Conservation (phyloP, 1,140 invertebrate species). For the Leptinotarsa defecta region DNA sequence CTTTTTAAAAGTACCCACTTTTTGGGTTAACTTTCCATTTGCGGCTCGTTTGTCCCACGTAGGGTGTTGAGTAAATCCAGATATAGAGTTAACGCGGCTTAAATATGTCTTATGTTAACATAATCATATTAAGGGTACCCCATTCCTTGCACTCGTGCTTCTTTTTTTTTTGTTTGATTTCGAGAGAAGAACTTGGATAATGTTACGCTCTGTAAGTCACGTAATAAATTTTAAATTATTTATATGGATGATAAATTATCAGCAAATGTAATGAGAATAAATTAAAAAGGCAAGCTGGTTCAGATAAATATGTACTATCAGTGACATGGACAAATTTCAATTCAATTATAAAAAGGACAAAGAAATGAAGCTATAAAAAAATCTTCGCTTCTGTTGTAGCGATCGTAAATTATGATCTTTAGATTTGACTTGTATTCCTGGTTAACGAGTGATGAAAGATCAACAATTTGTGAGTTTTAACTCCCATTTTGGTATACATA, state of each 20-base stretch:
- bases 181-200: neutral
- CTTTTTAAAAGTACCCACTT: too few species aligned
- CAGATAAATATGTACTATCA: slow-evolving; percentile 8
- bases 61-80: too few species aligned
- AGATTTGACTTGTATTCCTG: neutral
- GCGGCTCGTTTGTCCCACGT: too few species aligned
- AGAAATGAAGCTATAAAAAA: slow-evolving; percentile 5
- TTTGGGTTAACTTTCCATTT: too few species aligned
- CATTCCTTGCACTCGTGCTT: neutral
- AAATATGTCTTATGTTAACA: too few species aligned
- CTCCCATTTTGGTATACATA: too few species aligned
- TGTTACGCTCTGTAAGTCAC: neutral
- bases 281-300: slow-evolving; percentile 1
- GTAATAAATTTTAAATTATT: slow-evolving; percentile 3
- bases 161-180: neutral
- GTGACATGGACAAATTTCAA: slow-evolving; percentile 6
- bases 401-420: neutral
- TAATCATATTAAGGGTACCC: neutral
- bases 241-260: slow-evolving; percentile 9
- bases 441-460: neutral
- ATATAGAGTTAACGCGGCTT: too few species aligned
- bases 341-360: neutral
- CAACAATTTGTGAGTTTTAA: too few species aligned
- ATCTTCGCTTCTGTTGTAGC: neutral
- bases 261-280: slow-evolving; percentile 6